These are phyloP conservation scores for Hesperophylax magnus DNA, from an alignment of 1,140 invertebrate genomes.

Conservation along the genomic window DNA sequence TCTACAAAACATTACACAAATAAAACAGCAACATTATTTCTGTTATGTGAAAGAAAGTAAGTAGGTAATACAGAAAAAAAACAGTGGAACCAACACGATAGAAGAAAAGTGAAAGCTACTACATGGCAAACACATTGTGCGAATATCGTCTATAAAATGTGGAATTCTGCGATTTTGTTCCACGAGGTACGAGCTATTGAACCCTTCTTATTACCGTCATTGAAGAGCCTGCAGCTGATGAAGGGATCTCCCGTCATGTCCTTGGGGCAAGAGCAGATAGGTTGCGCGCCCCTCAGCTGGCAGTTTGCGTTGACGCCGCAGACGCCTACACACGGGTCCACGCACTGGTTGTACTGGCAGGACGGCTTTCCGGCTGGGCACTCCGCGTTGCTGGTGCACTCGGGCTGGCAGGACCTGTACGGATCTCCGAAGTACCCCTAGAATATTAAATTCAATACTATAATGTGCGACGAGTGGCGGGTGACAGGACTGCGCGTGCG, in stretches of 20 bases:
- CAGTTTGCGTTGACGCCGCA: conserved; percentile 88
- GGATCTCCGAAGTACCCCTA: conserved; percentile 83
- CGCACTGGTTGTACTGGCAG: conserved; percentile 85
- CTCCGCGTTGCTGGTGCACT: conserved; percentile 81
- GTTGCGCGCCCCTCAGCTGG: conserved; percentile 81
- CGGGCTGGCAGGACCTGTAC: conserved; percentile 79
- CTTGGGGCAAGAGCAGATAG: conserved; percentile 87
- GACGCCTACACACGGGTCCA: conserved; percentile 84
- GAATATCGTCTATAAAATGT: too few species aligned
- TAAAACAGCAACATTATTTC: neutral
- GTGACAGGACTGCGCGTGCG: too few species aligned
- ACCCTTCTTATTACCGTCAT: conserved; percentile 73
- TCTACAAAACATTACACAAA: too few species aligned
- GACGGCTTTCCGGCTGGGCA: conserved; percentile 83
- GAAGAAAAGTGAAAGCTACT: too few species aligned
- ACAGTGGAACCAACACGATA: too few species aligned
- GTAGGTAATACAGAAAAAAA: too few species aligned
- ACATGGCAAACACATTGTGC: too few species aligned
- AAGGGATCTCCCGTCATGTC: conserved; percentile 92
- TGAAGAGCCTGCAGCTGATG: conserved; percentile 83
- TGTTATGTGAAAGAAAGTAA: too few species aligned
- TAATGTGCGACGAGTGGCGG: too few species aligned
- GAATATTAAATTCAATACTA: neutral
- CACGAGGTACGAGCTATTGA: neutral
- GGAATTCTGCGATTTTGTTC: neutral